A percentile compares a stretch with the other conserved stretches of the same genome.
Conservation (phyloP, 2,113 vertebrate species). For the Asarcornis scutulata region DNA sequence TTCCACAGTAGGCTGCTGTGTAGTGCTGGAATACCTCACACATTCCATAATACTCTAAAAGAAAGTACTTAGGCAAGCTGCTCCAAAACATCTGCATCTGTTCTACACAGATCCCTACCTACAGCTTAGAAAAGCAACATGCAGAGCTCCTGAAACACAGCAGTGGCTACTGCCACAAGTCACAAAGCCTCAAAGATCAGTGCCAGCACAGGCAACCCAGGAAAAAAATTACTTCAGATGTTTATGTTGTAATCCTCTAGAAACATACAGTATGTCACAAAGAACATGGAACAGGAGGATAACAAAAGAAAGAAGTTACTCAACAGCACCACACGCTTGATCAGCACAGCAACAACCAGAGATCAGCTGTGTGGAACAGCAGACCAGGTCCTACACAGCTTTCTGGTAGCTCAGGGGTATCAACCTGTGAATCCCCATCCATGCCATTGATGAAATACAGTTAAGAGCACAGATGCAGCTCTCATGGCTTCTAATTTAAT, state of each 20-base stretch:
- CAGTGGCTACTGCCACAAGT: accelerated
- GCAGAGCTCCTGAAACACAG: background rate
- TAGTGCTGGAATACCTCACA: background rate
- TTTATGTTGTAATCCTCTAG: background rate
- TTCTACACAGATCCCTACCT: background rate
- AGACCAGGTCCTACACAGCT: background rate
- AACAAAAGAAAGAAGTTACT: background rate
- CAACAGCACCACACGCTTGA: background rate
- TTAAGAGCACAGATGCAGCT: background rate
- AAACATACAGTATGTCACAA: background rate
- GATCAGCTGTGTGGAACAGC: background rate
- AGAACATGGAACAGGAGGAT: background rate
- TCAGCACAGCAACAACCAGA: background rate
- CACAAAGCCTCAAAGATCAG: background rate
- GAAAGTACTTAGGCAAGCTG: background rate
- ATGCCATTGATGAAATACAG: accelerated
- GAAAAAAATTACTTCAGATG: background rate
- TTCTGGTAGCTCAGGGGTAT: background rate
- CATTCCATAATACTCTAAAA: background rate
- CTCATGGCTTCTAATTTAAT: background rate
- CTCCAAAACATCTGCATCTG: background rate
- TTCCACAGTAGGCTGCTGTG: background rate
- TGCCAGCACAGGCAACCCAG: background rate
- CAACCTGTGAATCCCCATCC: background rate
- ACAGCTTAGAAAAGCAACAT: accelerated